Conservation (phyloP, 2,888 invertebrate genomes). For the Psylliodes chrysocephalus region DNA sequence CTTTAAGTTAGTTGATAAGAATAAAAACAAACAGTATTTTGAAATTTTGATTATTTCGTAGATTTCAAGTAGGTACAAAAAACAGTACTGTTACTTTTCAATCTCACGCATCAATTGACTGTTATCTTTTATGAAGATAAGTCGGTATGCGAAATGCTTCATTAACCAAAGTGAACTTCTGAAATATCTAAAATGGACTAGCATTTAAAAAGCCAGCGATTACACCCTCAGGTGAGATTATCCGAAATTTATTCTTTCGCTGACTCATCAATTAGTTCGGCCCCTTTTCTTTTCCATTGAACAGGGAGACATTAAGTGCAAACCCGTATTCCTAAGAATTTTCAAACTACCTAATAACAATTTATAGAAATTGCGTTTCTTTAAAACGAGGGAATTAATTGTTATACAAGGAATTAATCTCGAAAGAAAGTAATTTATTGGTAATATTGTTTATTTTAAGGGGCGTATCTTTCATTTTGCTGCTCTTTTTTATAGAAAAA, state of each 20-base stretch:
- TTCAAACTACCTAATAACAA: slow-evolving; percentile 51
- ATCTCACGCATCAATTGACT: slow-evolving; percentile 22
- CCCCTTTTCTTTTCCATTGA: slow-evolving; percentile 52
- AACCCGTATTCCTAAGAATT: slow-evolving; percentile 43
- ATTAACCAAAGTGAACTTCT: slow-evolving; percentile 44
- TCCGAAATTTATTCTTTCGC: slow-evolving; percentile 49
- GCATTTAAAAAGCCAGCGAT: slow-evolving; percentile 49
- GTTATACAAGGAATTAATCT: slow-evolving; percentile 63
- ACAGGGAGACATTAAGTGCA: slow-evolving; percentile 50
- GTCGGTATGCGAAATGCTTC: slow-evolving; percentile 39
- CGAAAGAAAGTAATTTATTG: slow-evolving; percentile 46
- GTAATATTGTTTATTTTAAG: too few relatives aligned
- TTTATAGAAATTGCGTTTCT: slow-evolving; percentile 63
- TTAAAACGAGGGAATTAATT: slow-evolving; percentile 62
- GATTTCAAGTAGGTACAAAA: too few relatives aligned
- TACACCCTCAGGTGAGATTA: slow-evolving; percentile 52
- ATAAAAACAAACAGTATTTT: too few relatives aligned
- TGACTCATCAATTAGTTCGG: slow-evolving; percentile 48
- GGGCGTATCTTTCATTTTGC: too few relatives aligned
- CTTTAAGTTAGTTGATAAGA: too few relatives aligned
- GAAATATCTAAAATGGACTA: slow-evolving; percentile 40
- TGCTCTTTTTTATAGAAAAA: too few relatives aligned
- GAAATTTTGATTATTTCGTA: too few relatives aligned
- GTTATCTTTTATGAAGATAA: slow-evolving; percentile 38
- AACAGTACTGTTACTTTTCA: too few relatives aligned